Conservation (phyloP, 2,888 invertebrate genomes). For the Lamellibrachia columna region DNA sequence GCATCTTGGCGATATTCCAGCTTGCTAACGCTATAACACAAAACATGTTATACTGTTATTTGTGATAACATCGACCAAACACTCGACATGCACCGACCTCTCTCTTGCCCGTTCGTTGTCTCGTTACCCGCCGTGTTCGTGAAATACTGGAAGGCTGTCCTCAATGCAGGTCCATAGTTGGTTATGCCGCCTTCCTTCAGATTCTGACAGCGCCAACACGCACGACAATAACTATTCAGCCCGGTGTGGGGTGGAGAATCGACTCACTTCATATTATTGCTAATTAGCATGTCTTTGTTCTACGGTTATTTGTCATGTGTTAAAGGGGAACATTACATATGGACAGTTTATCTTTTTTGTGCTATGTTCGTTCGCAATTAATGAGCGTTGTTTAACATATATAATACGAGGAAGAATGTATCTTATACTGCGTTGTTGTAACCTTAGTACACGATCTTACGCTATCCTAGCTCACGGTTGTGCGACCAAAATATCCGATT, state of each 20-base stretch:
- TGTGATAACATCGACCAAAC: background rate
- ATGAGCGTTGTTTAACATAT: too few species aligned
- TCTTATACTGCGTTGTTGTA: too few species aligned
- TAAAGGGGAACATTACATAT: too few species aligned
- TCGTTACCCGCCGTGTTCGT: background rate
- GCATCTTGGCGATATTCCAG: too few species aligned
- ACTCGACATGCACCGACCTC: background rate
- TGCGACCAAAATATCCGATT: background rate
- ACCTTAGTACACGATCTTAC: too few species aligned
- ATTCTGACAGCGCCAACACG: background rate
- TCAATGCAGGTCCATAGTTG: background rate
- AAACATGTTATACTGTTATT: background rate
- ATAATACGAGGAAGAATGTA: too few species aligned
- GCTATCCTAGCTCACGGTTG: background rate
- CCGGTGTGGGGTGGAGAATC: too few species aligned
- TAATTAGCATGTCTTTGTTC: background rate
- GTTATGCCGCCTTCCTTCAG: background rate
- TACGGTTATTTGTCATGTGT: too few species aligned
- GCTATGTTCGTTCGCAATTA: too few species aligned
- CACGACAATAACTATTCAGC: background rate
- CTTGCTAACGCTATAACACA: too few species aligned
- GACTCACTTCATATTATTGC: background rate
- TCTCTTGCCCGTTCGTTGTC: background rate
- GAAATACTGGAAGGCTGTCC: background rate
- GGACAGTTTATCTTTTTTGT: too few species aligned